These are phyloP conservation scores for Acanthiza pusilla DNA, from an alignment of 2,797 vertebrate genomes.

Conservation along the genomic window DNA sequence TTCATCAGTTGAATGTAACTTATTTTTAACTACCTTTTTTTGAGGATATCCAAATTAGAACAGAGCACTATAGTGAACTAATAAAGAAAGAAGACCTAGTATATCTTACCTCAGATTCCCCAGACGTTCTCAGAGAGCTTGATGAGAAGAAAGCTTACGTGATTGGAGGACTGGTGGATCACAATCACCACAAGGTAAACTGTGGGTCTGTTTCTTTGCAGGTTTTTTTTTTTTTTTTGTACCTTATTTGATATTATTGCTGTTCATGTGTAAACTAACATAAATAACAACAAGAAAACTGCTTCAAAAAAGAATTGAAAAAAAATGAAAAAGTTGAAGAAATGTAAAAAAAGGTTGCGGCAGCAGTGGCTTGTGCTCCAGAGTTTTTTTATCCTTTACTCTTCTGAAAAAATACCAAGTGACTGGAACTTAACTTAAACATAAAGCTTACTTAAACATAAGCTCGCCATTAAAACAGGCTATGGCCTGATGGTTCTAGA, in stretches of 20 bases:
- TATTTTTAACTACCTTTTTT: slow-evolving; percentile 21
- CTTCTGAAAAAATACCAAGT: neutral
- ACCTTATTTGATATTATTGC: neutral
- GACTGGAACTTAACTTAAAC: neutral
- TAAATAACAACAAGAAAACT: neutral
- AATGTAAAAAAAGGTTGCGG: neutral
- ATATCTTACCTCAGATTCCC: slow-evolving; percentile 96
- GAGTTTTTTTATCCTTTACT: neutral
- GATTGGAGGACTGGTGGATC: slow-evolving; percentile 97
- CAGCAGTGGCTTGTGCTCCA: neutral
- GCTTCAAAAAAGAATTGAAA: neutral
- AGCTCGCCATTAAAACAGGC: neutral
- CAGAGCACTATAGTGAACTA: slow-evolving; percentile 86
- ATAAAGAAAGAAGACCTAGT: slow-evolving; percentile 87
- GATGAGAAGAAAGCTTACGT: slow-evolving; percentile 92
- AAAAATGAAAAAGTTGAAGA: neutral
- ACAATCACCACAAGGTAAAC: slow-evolving; percentile 96
- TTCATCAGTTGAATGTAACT: neutral
- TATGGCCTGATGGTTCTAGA: neutral
- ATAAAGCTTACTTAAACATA: neutral
- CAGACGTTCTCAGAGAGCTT: slow-evolving; percentile 86
- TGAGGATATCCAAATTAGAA: slow-evolving; percentile 87
- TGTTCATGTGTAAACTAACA: neutral
- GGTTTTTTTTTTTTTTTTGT: neutral
- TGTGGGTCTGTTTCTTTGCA: neutral